A percentile compares a stretch with the other conserved stretches of the same genome.
Evolutionary conservation across 1,140 invertebrate genomes (phyloP).

Genomic region (Sipha flava): DNA sequence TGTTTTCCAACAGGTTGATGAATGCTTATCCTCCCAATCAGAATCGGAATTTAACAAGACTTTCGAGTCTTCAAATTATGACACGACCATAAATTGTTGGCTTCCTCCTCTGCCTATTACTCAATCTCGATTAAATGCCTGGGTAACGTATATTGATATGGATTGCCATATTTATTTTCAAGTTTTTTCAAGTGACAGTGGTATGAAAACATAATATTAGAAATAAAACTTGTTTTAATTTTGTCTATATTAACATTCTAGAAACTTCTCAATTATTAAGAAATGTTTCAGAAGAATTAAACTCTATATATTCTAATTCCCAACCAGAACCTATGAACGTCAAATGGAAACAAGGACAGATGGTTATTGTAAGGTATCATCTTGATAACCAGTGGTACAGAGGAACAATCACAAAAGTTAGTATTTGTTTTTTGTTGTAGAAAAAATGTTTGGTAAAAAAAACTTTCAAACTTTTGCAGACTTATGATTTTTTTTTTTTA

Average conservation of each 20-base stretch:
- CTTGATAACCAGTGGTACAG: constrained; percentile 52
- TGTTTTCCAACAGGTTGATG: constrained; percentile 47
- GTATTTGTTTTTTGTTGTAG: background rate
- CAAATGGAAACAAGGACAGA: constrained; percentile 50
- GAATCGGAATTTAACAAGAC: background rate
- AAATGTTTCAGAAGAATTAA: background rate
- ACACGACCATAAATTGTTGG: background rate
- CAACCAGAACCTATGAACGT: constrained; percentile 45
- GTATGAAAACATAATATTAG: background rate
- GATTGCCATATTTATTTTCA: background rate
- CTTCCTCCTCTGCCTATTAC: background rate
- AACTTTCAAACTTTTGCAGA: too few relatives aligned
- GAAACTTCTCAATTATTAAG: background rate
- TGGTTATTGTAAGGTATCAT: constrained; percentile 55
- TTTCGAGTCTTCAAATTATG: background rate
- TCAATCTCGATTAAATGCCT: background rate
- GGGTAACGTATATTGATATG: background rate
- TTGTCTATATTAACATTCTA: background rate
- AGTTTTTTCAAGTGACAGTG: background rate
- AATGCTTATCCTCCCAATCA: constrained; percentile 37
- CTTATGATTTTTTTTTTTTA: too few relatives aligned
- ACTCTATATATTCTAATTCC: background rate
- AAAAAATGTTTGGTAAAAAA: too few relatives aligned
- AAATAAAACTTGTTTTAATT: background rate
- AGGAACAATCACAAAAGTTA: constrained; percentile 42